Evolutionary conservation across 2,113 vertebrate genomes (phyloP).

Genomic region (Leptobrachium leishanense): DNA sequence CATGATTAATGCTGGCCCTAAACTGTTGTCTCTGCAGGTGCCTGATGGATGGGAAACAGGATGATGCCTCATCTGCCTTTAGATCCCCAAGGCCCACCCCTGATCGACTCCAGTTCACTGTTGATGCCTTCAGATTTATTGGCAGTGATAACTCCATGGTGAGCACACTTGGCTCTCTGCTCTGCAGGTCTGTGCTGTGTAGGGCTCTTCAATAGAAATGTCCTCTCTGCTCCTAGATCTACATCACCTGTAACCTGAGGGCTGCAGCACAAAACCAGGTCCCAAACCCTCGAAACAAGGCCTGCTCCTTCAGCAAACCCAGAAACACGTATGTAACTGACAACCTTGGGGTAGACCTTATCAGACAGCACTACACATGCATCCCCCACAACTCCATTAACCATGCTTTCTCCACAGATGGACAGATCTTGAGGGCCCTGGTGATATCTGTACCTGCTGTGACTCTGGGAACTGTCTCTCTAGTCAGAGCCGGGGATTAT

Average conservation of each 20-base stretch:
- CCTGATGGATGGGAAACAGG: constrained; percentile 53
- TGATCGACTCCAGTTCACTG: constrained; percentile 51
- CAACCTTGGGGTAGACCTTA: too few species aligned
- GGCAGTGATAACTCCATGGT: constrained; percentile 52
- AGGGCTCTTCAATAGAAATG: not conserved
- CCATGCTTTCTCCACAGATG: constrained; percentile 55
- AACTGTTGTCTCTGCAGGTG: constrained; percentile 43
- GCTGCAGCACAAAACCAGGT: constrained; percentile 44
- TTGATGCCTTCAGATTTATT: constrained; percentile 52
- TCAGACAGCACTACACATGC: not conserved
- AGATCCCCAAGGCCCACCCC: constrained; percentile 49
- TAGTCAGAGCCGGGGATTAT: not conserved
- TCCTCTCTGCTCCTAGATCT: constrained; percentile 51
- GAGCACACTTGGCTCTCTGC: constrained; percentile 6
- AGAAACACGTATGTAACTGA: constrained; percentile 56
- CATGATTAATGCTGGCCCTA: not conserved
- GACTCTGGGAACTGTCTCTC: constrained; percentile 47
- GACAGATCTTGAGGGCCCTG: constrained; percentile 61
- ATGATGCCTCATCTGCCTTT: constrained; percentile 55
- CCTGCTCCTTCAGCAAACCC: constrained; percentile 66
- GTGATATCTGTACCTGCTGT: constrained; percentile 64
- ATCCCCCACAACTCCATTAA: too few species aligned
- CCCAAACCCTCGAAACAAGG: constrained; percentile 63
- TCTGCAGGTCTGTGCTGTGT: not conserved
- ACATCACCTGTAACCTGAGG: constrained; percentile 63